A percentile compares a stretch with the other conserved stretches of the same genome.
These are phyloP conservation scores for Drosophila mauritiana DNA, from an alignment of 1,140 invertebrate species.

Conservation along the genomic window DNA sequence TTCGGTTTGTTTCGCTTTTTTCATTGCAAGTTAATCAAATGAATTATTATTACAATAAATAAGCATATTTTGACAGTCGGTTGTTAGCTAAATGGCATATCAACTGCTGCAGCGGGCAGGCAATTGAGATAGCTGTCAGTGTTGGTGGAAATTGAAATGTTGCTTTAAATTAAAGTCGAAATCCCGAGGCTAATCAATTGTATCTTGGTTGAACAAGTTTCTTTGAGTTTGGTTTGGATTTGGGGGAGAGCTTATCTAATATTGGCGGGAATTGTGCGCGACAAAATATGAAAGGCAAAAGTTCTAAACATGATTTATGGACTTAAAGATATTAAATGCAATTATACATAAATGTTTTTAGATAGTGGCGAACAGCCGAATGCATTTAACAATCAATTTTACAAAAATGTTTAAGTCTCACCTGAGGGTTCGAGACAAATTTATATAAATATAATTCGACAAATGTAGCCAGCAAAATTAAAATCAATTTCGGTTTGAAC, in stretches of 20 bases:
- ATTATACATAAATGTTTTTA: neutral
- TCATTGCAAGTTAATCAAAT: constrained; percentile 72
- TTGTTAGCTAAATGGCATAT: constrained; percentile 59
- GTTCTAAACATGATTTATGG: constrained; percentile 7
- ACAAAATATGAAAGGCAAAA: constrained; percentile 10
- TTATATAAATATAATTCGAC: neutral
- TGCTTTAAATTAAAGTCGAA: constrained; percentile 44
- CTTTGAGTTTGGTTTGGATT: constrained; percentile 1
- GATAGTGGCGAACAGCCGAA: neutral
- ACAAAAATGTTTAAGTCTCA: too few species aligned
- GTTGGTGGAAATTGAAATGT: constrained; percentile 44
- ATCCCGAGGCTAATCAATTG: constrained; percentile 43
- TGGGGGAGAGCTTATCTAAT: constrained; percentile 11
- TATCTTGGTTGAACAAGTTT: constrained; percentile 22
- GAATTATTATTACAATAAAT: constrained; percentile 80
- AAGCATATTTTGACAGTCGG: constrained; percentile 52
- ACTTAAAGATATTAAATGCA: neutral
- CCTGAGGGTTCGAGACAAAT: too few species aligned
- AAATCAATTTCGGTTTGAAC: neutral
- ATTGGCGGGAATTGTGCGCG: constrained; percentile 25
- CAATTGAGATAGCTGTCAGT: constrained; percentile 60
- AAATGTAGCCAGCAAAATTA: too few species aligned
- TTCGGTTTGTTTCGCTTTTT: constrained; percentile 30
- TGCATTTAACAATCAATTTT: neutral
- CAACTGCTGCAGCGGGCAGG: constrained; percentile 18